phyloP scores from a whole-genome alignment of 2,888 invertebrate species.

The Halocaridina rubra region DNA sequence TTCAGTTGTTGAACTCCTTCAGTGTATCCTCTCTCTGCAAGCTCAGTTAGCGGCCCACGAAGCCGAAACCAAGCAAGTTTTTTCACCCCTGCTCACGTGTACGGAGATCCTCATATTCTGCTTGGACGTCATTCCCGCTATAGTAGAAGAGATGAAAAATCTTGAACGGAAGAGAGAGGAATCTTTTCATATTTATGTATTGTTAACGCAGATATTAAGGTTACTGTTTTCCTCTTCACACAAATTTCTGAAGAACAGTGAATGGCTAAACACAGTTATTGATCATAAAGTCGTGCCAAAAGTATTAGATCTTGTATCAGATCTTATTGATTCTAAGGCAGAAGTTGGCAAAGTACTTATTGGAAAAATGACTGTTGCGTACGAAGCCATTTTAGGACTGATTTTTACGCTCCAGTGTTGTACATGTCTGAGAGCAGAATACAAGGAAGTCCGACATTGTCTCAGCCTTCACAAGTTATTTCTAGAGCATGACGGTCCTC shows the following conservation, averaged over 20 bases:
- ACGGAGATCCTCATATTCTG: slow-evolving; percentile 42
- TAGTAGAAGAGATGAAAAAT: slow-evolving; percentile 27
- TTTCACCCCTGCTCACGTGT: slow-evolving; percentile 29
- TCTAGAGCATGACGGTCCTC: slow-evolving; percentile 30
- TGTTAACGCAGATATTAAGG: slow-evolving; percentile 23
- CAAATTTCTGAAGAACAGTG: slow-evolving; percentile 37
- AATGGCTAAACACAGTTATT: slow-evolving; percentile 26
- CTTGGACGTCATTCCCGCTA: slow-evolving; percentile 24
- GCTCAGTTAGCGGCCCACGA: slow-evolving; percentile 35
- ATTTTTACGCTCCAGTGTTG: slow-evolving; percentile 32
- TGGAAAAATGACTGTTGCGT: slow-evolving; percentile 1
- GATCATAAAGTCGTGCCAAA: slow-evolving; percentile 39
- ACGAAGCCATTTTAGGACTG: slow-evolving; percentile 25
- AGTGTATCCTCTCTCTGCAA: slow-evolving; percentile 44
- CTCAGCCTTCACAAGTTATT: slow-evolving; percentile 41
- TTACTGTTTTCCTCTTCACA: slow-evolving; percentile 40
- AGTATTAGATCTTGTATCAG: slow-evolving; percentile 13
- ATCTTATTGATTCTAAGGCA: not conserved
- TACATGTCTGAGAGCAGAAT: slow-evolving; percentile 32
- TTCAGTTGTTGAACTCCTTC: slow-evolving; percentile 31
- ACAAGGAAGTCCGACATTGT: slow-evolving; percentile 42
- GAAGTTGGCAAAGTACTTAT: not conserved
- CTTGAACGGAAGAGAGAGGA: slow-evolving; percentile 10
- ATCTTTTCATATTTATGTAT: not conserved
- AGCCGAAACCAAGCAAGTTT: slow-evolving; percentile 29